Base-by-base conservation (phyloP, 2,113 vertebrate species). In the Cnemophilus loriae region DNA sequence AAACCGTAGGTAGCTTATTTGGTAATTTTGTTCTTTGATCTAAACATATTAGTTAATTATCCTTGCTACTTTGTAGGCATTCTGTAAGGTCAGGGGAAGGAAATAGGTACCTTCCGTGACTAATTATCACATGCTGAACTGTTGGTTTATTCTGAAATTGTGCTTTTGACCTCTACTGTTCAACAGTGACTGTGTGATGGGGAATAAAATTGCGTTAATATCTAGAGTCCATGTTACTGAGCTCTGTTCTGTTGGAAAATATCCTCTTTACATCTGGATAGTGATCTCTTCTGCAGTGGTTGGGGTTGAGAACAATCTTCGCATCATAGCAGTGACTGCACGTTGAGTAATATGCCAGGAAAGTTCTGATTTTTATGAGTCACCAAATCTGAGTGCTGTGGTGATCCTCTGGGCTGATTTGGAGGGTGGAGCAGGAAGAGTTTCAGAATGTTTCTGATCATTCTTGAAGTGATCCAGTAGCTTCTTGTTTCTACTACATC, bases 321-420 rank as follows among this genome's bases (percentile, higher is more conserved):
- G 16, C 82, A 83, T 87, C 85, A 57, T 16, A 87, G 57, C 78
- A 77, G 44, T 93, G 82, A 91, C 85, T 85, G 53, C 35, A 46
- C 44, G 63, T 93, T 96, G 78, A 97, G 91, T 96, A 95, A 96
- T 89, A 84, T 83, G 63, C 87, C 77, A 94, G 61, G 87, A 95
- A 87, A 89, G 44, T 84, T 79, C 21, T 57, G n/a, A 94, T n/a
- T 28, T 95, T 75, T 64, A 42, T 94, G 87, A 89, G 55, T 94
- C 89, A 95, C 74, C 65, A 73, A 53, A 79, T 71, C 22, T 85
- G 37, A 94, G 49, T 49, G 21, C 24, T 81, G 37, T 56, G 19
- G 47, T 88, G 32, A 60, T 87, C 55, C 46, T 96, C 47, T 76
- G 61, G 27, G 64, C n/a, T 75, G 47, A 52, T 89, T 81, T 89